Base-by-base conservation (phyloP, 2,888 invertebrate species). In the Heliconius charithonia region DNA sequence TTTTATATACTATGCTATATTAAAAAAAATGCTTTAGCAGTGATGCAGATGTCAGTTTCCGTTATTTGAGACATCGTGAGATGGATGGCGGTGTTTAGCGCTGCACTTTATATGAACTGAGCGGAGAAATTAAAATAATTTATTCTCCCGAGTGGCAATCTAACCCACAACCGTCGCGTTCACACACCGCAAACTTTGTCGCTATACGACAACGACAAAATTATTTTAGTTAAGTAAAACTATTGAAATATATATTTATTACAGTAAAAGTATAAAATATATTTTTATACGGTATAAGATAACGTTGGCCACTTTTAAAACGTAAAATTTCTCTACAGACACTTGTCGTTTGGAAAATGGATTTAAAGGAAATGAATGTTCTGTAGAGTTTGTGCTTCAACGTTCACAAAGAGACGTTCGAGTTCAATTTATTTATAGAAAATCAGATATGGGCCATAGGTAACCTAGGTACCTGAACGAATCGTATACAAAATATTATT, bases 381-480 rank as follows among this genome's bases (percentile, higher is more conserved):
- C 67, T 25, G 59, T 66, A 27, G 79, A 41, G 72, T 72, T 71
- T 70, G 79, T 59, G 70, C 78, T 76, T 29, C 66, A 66, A 67
- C 65, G 66, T 41, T 45, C 22, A 76, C 79, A 79, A 76, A 79
- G 79, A 62, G 51, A 25, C 59, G 59, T 51, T 67, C 25, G 45
- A 51, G 76, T 79, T 67, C 72, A 51, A 76, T 79, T 79, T 79
- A 73, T 76, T 79, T 79, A 76, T 59, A 67, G 67, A 67, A 72
- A 66, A 76, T 76, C 71, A 62, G 37, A 27, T 45, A 62, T 79
- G 62, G 41, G 3, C 37, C 41, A n/a, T 59, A n/a, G 22, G 51
- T 51, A 37, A 37, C 37, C 10, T 37, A 22, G 51, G 19, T 32
- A 71, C 32, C 71, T 71, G 56, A 56, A 71, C n/a, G 71, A 56